Evolutionary conservation across 2,797 vertebrate species (phyloP).

Genomic region (Oophaga sylvatica): DNA sequence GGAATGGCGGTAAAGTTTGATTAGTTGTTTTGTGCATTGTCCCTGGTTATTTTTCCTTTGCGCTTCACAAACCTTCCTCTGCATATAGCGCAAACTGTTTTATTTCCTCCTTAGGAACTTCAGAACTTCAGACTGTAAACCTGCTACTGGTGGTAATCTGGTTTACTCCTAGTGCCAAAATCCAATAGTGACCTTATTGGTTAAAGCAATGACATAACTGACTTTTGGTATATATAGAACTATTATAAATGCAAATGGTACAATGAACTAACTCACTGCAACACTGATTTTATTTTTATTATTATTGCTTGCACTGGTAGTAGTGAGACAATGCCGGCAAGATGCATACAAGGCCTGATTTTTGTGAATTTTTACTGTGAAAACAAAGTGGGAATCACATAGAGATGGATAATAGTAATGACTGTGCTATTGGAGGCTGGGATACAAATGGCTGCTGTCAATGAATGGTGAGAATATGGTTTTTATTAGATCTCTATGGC

Average conservation of each 20-base stretch:
- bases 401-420: slow-evolving; percentile 8
- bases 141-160: slow-evolving; percentile 42
- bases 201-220: slow-evolving; percentile 45
- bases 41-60: background rate
- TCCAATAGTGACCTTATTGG: slow-evolving; percentile 50
- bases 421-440: background rate
- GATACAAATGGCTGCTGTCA: slow-evolving; percentile 9
- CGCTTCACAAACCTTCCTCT: background rate
- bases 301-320: slow-evolving; percentile 34
- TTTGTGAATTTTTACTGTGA: slow-evolving; percentile 53
- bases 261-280: slow-evolving; percentile 34
- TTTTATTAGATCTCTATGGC: background rate
- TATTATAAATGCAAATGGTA: slow-evolving; percentile 35
- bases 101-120: slow-evolving; percentile 5
- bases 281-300: slow-evolving; percentile 13
- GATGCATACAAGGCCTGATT: slow-evolving; percentile 18
- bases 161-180: slow-evolving; percentile 55
- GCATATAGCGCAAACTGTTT: background rate
- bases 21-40: background rate
- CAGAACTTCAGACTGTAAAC: slow-evolving; percentile 45
- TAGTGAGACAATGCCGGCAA: slow-evolving; percentile 5
- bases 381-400: slow-evolving; percentile 9
- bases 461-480: background rate
- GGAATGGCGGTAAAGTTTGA: background rate
- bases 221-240: slow-evolving; percentile 27